These are phyloP conservation scores for Hypotaenidia philippensis DNA, from an alignment of 2,797 vertebrate species.

Conservation along the genomic window DNA sequence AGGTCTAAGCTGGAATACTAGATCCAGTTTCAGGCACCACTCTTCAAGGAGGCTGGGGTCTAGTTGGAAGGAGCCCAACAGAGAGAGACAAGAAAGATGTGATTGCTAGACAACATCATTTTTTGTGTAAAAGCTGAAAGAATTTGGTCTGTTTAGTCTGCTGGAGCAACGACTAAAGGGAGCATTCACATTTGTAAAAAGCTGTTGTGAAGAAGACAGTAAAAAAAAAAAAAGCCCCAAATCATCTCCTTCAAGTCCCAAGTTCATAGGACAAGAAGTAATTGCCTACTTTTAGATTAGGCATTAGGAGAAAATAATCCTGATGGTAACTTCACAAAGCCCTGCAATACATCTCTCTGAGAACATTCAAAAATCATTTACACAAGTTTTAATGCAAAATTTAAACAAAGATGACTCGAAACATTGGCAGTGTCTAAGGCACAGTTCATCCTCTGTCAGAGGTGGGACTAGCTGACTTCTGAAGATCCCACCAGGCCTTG, in stretches of 20 bases:
- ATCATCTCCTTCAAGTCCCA: not conserved
- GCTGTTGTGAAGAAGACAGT: not conserved
- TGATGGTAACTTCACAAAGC: not conserved
- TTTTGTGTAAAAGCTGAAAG: slow-evolving; percentile 15
- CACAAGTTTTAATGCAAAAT: not conserved
- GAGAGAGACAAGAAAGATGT: slow-evolving; percentile 57
- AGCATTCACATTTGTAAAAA: slow-evolving; percentile 24
- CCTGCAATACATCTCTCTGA: not conserved
- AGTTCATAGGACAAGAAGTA: not conserved
- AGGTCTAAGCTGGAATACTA: not conserved
- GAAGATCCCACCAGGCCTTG: not conserved
- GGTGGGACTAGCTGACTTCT: not conserved
- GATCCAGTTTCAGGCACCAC: slow-evolving; percentile 22
- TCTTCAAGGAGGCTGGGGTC: not conserved
- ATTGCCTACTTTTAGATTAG: not conserved
- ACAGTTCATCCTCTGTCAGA: slow-evolving; percentile 23
- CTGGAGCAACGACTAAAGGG: not conserved
- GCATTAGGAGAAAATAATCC: not conserved
- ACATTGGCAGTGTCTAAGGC: not conserved
- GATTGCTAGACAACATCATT: slow-evolving; percentile 18
- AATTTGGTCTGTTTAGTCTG: slow-evolving; percentile 68
- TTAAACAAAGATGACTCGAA: not conserved
- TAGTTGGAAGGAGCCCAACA: slow-evolving; percentile 36
- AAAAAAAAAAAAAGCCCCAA: not conserved
- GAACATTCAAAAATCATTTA: not conserved